Base-by-base conservation (phyloP, 1,140 invertebrate genomes). In the Epicauta chinensis region DNA sequence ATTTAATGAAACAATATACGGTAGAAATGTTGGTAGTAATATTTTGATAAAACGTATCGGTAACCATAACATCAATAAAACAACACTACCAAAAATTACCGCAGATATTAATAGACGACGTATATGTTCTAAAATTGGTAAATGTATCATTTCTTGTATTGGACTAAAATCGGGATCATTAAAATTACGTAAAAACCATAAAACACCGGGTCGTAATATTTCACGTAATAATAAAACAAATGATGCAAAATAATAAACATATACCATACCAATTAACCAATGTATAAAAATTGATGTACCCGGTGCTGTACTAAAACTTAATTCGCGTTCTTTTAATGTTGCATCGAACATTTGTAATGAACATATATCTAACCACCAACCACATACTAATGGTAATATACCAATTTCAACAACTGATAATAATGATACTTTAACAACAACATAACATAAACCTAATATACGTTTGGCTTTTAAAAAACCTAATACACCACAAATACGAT, bases 91-190 rank as follows among this genome's bases (percentile, higher is more conserved):
- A 75, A 98, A 98, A 53, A 98, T 90, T 56, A 97, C 87, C 31
- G 93, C 87, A 0, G 95, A 98, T 1, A 90, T 88, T 3, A 98
- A 77, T 36, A 98, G 79, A 46, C 95, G 79, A 23, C 93, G 79
- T 2, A 93, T 81, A 67, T 99, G 97, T 48, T 87, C 80, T 40
- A 94, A 75, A 37, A 99, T 91, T 5, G 95, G 90, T 23, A 97
- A 76, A 70, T 99, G 95, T 53, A 99, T 98, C 95, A 99, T 98
- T 81, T 98, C 89, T 76, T 97, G 93, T 56, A 96, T 95, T 10
- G 97, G 97, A 72, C 96, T 98, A 65, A 99, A 99, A 65, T 99
- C 97, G 0, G 97, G 96, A 76, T 99, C 96, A 71, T 99, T 99
- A 6, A 99, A 76, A 71, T 99, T 99, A 59, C 94, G 80, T 40